These are phyloP conservation scores for Diabrotica virgifera DNA, from an alignment of 1,140 invertebrate genomes.

Conservation along the genomic window DNA sequence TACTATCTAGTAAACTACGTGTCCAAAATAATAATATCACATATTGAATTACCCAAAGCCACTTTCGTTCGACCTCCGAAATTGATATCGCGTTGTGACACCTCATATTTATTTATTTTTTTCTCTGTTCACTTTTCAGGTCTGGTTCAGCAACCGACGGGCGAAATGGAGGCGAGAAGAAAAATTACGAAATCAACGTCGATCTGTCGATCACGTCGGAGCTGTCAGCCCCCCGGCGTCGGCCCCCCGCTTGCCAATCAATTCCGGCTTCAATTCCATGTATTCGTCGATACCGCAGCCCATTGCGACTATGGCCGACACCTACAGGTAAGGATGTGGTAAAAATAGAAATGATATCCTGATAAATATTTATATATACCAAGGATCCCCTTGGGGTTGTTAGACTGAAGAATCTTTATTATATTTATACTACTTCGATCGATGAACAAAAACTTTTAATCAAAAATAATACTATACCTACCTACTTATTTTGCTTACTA, in stretches of 20 bases:
- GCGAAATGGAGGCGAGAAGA: slow-evolving; percentile 98
- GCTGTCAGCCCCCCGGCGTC: slow-evolving; percentile 56
- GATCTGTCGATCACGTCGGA: slow-evolving; percentile 56
- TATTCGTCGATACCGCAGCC: slow-evolving; percentile 81
- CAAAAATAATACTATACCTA: too few species aligned
- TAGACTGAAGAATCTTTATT: too few species aligned
- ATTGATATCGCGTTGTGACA: neutral
- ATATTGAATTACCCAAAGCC: too few species aligned
- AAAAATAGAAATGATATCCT: neutral
- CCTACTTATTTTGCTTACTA: too few species aligned
- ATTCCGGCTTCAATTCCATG: slow-evolving; percentile 79
- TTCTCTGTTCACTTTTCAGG: slow-evolving; percentile 57
- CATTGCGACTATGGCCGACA: slow-evolving; percentile 77
- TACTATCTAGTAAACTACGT: too few species aligned
- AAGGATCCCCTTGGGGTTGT: too few species aligned
- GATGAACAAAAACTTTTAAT: too few species aligned
- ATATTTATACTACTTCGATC: too few species aligned
- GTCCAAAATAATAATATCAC: too few species aligned
- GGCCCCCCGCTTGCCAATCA: slow-evolving; percentile 62
- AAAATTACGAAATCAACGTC: slow-evolving; percentile 87
- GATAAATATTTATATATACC: too few species aligned
- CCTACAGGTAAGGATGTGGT: slow-evolving; percentile 65
- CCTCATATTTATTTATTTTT: slow-evolving; percentile 4
- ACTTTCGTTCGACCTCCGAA: neutral
- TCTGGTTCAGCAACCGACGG: slow-evolving; percentile 97